A percentile compares a stretch with the other conserved stretches of the same genome.
Evolutionary conservation across 2,888 invertebrate genomes (phyloP).

Genomic region (Chironomus tentans): DNA sequence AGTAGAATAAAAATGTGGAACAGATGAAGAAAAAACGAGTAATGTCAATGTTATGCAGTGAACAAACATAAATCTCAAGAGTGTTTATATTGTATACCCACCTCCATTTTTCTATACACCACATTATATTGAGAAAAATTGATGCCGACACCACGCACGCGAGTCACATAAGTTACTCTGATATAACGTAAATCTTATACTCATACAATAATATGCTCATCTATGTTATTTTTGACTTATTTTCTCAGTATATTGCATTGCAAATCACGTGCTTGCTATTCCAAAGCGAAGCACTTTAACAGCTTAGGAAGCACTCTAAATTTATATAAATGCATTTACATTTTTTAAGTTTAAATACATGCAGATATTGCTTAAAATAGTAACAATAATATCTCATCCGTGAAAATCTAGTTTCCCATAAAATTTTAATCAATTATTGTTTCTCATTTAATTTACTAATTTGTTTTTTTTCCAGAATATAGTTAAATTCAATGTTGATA

Average conservation of each 20-base stretch:
- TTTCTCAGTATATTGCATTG: background rate
- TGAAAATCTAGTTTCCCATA: too few relatives aligned
- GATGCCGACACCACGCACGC: background rate
- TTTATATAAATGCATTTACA: too few relatives aligned
- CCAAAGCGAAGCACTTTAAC: background rate
- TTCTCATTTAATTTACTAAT: too few relatives aligned
- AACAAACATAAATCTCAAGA: background rate
- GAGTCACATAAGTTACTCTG: background rate
- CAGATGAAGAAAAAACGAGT: background rate
- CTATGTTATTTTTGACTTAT: background rate
- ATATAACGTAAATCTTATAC: too few relatives aligned
- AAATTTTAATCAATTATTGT: too few relatives aligned
- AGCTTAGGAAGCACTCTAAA: background rate
- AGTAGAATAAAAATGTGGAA: background rate
- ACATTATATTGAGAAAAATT: background rate
- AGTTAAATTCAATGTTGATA: too few relatives aligned
- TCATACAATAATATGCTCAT: background rate
- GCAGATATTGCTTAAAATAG: too few relatives aligned
- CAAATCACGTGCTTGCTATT: conserved; percentile 1
- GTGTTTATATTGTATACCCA: background rate
- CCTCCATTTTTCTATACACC: background rate
- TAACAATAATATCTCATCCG: too few relatives aligned
- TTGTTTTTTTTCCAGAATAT: too few relatives aligned
- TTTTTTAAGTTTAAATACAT: too few relatives aligned
- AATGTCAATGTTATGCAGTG: conserved; percentile 1